A percentile compares a stretch with the other conserved stretches of the same genome.
phyloP scores from a whole-genome alignment of 2,797 vertebrate genomes.

The Picus viridis region DNA sequence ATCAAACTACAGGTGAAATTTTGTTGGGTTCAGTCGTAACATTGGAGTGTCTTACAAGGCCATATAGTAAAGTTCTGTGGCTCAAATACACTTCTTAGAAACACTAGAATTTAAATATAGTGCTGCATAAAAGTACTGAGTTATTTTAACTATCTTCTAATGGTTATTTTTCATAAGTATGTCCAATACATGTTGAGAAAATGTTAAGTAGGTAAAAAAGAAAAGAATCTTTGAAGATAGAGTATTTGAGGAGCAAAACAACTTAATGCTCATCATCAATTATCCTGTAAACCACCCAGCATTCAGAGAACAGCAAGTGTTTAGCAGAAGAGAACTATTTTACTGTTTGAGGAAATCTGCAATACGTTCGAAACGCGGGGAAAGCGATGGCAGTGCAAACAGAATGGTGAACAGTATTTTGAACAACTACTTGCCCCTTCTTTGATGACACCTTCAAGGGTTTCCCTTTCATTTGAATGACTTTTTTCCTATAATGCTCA shows the following conservation, averaged over 20 bases:
- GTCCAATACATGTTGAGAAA: background rate
- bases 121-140: background rate
- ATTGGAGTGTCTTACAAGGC: background rate
- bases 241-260: background rate
- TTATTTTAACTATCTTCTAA: background rate
- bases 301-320: background rate
- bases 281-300: background rate
- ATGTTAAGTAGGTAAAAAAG: background rate
- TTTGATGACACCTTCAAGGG: background rate
- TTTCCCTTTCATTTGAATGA: background rate
- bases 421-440: background rate
- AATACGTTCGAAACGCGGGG: background rate
- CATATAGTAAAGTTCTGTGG: background rate
- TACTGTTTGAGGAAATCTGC: background rate
- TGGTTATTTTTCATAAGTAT: background rate
- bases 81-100: background rate
- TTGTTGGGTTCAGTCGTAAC: background rate
- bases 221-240: background rate
- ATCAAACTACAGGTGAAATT: background rate
- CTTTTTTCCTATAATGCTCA: background rate
- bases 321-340: slow-evolving; percentile 19
- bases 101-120: background rate
- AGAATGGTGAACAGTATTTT: background rate
- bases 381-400: background rate
- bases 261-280: background rate